Base-by-base conservation (phyloP, 2,888 invertebrate genomes). In the Emmelina monodactyla region DNA sequence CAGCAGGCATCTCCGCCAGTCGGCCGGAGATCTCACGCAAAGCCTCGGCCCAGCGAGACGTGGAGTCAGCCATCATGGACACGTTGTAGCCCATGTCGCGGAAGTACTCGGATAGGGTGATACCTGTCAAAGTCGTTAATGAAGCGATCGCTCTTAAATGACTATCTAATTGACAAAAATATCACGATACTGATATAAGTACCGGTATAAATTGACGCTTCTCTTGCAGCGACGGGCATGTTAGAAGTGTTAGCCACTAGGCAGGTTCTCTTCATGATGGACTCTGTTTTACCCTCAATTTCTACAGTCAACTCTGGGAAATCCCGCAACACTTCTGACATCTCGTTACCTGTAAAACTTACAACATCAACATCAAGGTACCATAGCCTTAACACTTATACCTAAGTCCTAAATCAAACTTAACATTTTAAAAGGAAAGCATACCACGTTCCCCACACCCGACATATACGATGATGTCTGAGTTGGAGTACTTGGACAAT, bases 391-490 rank as follows among this genome's bases (percentile, higher is more conserved):
- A n/a, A n/a, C n/a, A n/a, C n/a, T n/a, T n/a, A n/a, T 99, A 55
- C 99, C 99, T 79, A 99, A 99, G 72, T 99, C 99, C 83, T 99
- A 99, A n/a, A n/a, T n/a, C n/a, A n/a, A n/a, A n/a, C n/a, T n/a
- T n/a, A n/a, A n/a, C n/a, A n/a, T n/a, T n/a, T n/a, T n/a, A 19
- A 5, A 5, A 6, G 19, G 6, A 9, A 5, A 6, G 59, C 61
- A 14, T 41, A 82, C 92, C 99, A 83, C 99, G 90, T 83, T 99
- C 99, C 38, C 99, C 99, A 78, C 99, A 99, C 41, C 99, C 99
- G 44, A 99, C 99, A 82, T 99, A 99, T 58, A 99, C 82, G 73
- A 99, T 99, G 62, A 98, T 96, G 72, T 99, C 98, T 36, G 97
- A 97, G 85, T 99, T 99, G 64, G 97, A 98, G 81, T 96, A 99